Evolutionary conservation across 2,113 vertebrate genomes (phyloP).

Genomic region (Erinaceus europaeus): DNA sequence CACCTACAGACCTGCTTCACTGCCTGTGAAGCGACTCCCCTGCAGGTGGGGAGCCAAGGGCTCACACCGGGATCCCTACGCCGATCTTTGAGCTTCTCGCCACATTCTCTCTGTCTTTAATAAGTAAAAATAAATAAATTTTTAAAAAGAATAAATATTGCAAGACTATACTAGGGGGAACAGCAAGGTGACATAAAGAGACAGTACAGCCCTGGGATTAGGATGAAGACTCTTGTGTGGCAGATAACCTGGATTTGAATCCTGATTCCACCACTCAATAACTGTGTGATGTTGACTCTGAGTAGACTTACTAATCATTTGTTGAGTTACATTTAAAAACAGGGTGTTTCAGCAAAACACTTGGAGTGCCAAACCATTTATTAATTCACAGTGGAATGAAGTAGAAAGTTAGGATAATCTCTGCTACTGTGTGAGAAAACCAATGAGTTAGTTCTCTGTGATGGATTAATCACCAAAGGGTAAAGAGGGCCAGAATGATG

Average conservation of each 20-base stretch:
- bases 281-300: not conserved
- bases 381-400: not conserved
- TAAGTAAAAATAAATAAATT: too few species aligned
- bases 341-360: not conserved
- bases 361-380: not conserved
- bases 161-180: not conserved
- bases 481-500: fast-evolving
- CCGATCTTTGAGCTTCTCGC: too few species aligned
- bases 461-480: not conserved
- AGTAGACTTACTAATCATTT: not conserved
- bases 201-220: not conserved
- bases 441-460: not conserved
- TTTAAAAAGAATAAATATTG: too few species aligned
- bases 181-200: not conserved
- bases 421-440: not conserved
- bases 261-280: too few species aligned
- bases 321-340: not conserved
- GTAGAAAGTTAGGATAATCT: not conserved
- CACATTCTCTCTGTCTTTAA: too few species aligned
- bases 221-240: not conserved
- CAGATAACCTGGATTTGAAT: too few species aligned
- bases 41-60: too few species aligned
- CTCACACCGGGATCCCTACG: too few species aligned
- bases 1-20: too few species aligned
- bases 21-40: too few species aligned